Percentiles rank a stretch among this genome's conserved stretches.
Evolutionary conservation across 2,888 invertebrate genomes (phyloP).

Genomic region (Octodonta nipae): DNA sequence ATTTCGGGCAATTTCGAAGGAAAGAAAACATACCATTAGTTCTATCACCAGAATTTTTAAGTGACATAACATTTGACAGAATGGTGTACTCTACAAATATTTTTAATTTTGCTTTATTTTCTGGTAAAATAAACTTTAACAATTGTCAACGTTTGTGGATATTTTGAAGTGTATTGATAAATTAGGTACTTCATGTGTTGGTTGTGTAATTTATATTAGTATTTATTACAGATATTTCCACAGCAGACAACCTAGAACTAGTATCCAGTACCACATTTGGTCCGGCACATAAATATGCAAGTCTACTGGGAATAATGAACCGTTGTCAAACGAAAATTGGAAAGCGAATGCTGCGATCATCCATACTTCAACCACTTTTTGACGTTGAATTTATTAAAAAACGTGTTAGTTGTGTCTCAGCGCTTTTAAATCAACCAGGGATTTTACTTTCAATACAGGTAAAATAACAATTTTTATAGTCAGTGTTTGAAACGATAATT

Average conservation of each 20-base stretch:
- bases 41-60: too few species aligned
- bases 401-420: conserved; percentile 62
- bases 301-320: conserved; percentile 53
- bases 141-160: too few species aligned
- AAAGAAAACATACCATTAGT: too few species aligned
- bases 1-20: too few species aligned
- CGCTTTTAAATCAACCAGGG: conserved; percentile 55
- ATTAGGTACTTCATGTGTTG: too few species aligned
- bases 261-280: conserved; percentile 41
- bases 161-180: too few species aligned
- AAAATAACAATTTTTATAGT: conserved; percentile 3
- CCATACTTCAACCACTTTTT: conserved; percentile 67
- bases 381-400: conserved; percentile 50
- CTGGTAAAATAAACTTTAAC: too few species aligned
- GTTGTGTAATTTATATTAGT: too few species aligned
- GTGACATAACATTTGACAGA: too few species aligned
- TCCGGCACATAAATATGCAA: conserved; percentile 33
- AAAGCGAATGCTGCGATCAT: conserved; percentile 60
- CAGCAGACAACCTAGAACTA: conserved; percentile 63
- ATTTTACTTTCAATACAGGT: conserved; percentile 45
- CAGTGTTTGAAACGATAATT: too few species aligned
- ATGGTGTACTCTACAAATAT: too few species aligned
- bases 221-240: conserved; percentile 56
- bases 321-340: conserved; percentile 62
- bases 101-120: too few species aligned